Conservation (phyloP, 2,888 invertebrate genomes). For the Tromatobia lineatoria region DNA sequence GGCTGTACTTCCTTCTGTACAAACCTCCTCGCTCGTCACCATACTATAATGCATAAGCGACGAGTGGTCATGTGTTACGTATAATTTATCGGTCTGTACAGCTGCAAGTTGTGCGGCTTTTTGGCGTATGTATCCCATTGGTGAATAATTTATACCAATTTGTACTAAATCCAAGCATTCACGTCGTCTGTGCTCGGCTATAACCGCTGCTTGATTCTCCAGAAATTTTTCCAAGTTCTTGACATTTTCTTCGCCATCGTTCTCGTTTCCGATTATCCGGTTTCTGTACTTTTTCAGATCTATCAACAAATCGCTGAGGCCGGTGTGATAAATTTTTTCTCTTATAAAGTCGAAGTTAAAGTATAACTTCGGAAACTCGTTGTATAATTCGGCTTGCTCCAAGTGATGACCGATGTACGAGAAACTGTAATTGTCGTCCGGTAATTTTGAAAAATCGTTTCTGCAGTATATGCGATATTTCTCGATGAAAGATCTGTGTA, state of each 20-base stretch:
- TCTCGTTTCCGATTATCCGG: conserved; percentile 87
- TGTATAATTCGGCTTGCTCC: conserved; percentile 86
- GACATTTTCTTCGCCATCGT: conserved; percentile 85
- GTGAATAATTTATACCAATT: conserved; percentile 89
- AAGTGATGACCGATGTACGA: conserved; percentile 91
- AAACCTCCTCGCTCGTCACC: conserved; percentile 87
- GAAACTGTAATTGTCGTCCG: conserved; percentile 91
- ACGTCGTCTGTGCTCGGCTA: conserved; percentile 88
- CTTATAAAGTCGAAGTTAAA: conserved; percentile 90
- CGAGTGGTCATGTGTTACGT: conserved; percentile 88
- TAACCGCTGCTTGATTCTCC: conserved; percentile 88
- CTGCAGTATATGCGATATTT: conserved; percentile 87
- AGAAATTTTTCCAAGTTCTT: conserved; percentile 88
- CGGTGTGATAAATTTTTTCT: conserved; percentile 89
- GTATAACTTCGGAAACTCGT: conserved; percentile 88
- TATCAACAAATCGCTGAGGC: conserved; percentile 89
- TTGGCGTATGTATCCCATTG: conserved; percentile 87
- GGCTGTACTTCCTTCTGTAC: conserved; percentile 87
- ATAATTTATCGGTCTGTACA: conserved; percentile 86
- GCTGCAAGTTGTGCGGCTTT: conserved; percentile 87
- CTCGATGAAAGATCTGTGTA: conserved; percentile 88
- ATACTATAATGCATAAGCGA: conserved; percentile 82
- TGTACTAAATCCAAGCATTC: conserved; percentile 88
- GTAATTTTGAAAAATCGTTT: conserved; percentile 87
- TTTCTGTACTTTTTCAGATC: conserved; percentile 89